Evolutionary conservation across 2,113 vertebrate genomes (phyloP), one percentile per base, ranked within the genome.

Genomic region (Chrysochloris asiatica): DNA sequence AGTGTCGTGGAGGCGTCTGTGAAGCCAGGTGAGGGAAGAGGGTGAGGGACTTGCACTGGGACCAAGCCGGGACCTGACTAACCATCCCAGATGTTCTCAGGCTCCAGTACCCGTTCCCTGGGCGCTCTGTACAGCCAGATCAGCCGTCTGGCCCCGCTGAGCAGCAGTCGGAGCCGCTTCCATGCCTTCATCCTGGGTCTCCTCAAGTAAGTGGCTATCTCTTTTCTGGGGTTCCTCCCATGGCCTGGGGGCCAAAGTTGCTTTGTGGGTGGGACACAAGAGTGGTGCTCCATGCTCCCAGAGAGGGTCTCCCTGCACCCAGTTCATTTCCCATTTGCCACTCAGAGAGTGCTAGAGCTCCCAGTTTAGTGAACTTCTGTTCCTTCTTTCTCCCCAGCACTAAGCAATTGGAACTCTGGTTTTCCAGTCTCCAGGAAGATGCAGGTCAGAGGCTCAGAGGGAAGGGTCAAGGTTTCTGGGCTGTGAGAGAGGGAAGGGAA

Each of bases 151-250:
- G 96, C 98, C 1, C 98, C 99, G 0, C 98, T 99, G 38, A 97
- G 93, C 92, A 98, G 98, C 96, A 97, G 96, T 97, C 98, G 98
- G 8, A 98, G 99, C 94, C 98, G 98, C 81, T 99, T 99, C 96
- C 99, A 99, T 0, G 98, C 99, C 63, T 99, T 99, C 65, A 97
- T 99, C 91, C 97, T 99, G 0, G 99, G 99, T 86, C 98, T 99
- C 48, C 95, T 99, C 89, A 99, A 99, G 99, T 99, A 97, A 98
- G 98, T 96, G 50, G n/a, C 30, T 2, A 0, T 9, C 9, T 3
- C 50, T 33, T 12, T n/a, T 30, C 61, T 48, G n/a, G 78, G 24
- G 8, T 26, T n/a, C 33, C 36, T 45, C 56, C 61, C 41, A 24
- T 28, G 41, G 6, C 48, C 0, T 13, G 26, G 79, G 2, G 0